Percentiles rank a stretch among this genome's conserved stretches.
Conservation (phyloP, 2,888 invertebrate genomes). For the Fabriciana adippe region DNA sequence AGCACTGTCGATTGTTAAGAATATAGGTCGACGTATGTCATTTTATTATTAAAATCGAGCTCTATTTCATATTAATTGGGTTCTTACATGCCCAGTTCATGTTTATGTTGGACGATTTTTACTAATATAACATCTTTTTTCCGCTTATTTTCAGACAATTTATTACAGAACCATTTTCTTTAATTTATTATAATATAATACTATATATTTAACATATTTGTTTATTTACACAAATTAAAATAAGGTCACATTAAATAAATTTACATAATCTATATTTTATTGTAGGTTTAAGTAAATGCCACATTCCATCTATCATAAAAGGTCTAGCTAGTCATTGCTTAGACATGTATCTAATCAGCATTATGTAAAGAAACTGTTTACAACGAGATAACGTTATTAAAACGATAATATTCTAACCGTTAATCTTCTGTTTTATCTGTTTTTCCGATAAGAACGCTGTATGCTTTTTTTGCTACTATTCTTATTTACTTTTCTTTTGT, state of each 20-base stretch:
- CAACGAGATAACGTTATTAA: slow-evolving; percentile 22
- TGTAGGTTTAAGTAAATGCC: background rate
- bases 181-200: background rate
- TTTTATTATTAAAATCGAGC: no score
- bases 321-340: slow-evolving; percentile 19
- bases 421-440: slow-evolving; percentile 21
- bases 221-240: no score
- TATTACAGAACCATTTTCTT: background rate
- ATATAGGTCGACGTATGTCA: no score
- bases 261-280: background rate
- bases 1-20: no score
- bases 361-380: slow-evolving; percentile 29
- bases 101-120: background rate
- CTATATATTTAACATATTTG: no score
- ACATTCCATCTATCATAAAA: background rate
- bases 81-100: no score
- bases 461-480: background rate
- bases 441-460: slow-evolving; percentile 12
- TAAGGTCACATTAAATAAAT: background rate
- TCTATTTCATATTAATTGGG: no score
- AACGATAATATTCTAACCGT: slow-evolving; percentile 22
- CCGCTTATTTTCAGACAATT: background rate
- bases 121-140: background rate
- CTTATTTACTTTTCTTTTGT: slow-evolving; percentile 23
- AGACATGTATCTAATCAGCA: slow-evolving; percentile 24